Conservation (phyloP, 64 coral and sea anemone genomes). For the Porites australiensis region DNA sequence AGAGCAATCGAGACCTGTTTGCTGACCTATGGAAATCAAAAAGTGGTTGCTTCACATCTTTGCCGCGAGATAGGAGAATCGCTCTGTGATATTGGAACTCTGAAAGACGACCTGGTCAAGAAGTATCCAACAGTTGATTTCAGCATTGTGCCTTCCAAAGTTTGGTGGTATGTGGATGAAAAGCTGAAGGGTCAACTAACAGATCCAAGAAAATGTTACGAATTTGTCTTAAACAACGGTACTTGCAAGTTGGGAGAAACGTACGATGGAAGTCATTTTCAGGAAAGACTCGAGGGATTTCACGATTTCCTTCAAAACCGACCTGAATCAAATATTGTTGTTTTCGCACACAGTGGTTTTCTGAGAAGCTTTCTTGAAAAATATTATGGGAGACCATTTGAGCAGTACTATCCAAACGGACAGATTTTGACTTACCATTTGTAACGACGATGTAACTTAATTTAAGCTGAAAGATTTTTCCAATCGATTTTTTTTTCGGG, state of each 20-base stretch:
- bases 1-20: conserved; percentile 63
- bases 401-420: background rate
- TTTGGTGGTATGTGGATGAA: conserved; percentile 68
- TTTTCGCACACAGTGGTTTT: conserved; percentile 66
- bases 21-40: conserved; percentile 36
- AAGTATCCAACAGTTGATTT: conserved; percentile 50
- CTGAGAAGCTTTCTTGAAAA: conserved; percentile 31
- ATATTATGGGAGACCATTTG: conserved; percentile 9
- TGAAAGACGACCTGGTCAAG: background rate
- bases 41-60: conserved; percentile 37
- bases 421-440: background rate
- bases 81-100: conserved; percentile 63
- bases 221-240: background rate
- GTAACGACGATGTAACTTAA: too few species aligned
- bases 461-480: too few species aligned
- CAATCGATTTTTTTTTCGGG: too few species aligned
- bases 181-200: conserved; percentile 25
- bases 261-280: background rate
- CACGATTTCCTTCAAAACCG: conserved; percentile 38
- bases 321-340: conserved; percentile 55
- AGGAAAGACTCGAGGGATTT: conserved; percentile 42
- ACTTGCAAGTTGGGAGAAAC: conserved; percentile 39
- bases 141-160: background rate
- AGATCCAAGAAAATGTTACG: conserved; percentile 41
- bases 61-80: conserved; percentile 50